Conservation (phyloP, 1,140 invertebrate species). For the Rhagoletis pomonella region DNA sequence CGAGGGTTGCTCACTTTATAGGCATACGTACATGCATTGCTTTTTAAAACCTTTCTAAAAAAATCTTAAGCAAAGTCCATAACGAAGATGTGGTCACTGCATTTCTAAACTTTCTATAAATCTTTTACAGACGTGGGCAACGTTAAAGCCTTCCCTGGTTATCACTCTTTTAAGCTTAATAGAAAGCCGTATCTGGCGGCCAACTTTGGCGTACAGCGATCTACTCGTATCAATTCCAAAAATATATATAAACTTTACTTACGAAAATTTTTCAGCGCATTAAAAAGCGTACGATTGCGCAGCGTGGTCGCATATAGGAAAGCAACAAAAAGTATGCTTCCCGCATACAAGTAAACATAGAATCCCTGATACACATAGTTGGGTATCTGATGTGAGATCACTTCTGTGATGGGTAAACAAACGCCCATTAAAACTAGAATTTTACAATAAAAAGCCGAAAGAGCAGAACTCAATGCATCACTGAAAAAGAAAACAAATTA, state of each 20-base stretch:
- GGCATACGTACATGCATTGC: too few relatives aligned
- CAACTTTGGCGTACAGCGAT: too few relatives aligned
- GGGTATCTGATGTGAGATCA: conserved; percentile 79
- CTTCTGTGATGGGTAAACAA: conserved; percentile 80
- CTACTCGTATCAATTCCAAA: too few relatives aligned
- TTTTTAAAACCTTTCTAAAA: too few relatives aligned
- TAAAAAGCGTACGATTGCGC: conserved; percentile 77
- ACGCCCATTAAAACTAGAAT: conserved; percentile 84
- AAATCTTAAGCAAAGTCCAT: too few relatives aligned
- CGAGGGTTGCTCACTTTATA: too few relatives aligned
- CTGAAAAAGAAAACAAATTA: conserved; percentile 61
- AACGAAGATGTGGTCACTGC: too few relatives aligned
- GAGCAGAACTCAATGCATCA: conserved; percentile 74
- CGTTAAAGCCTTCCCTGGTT: too few relatives aligned
- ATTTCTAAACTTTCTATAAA: too few relatives aligned
- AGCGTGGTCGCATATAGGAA: conserved; percentile 84
- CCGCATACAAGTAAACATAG: conserved; percentile 86
- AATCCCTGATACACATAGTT: conserved; percentile 83
- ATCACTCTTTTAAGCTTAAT: too few relatives aligned
- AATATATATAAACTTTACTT: conserved; percentile 60
- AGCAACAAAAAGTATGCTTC: conserved; percentile 84
- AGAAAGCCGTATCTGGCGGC: too few relatives aligned
- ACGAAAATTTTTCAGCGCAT: conserved; percentile 75
- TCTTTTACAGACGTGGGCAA: too few relatives aligned
- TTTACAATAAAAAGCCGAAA: conserved; percentile 85